Evolutionary conservation across 92 coral and sea anemone genomes (phyloP).

Genomic region (Pocillopora grandis): DNA sequence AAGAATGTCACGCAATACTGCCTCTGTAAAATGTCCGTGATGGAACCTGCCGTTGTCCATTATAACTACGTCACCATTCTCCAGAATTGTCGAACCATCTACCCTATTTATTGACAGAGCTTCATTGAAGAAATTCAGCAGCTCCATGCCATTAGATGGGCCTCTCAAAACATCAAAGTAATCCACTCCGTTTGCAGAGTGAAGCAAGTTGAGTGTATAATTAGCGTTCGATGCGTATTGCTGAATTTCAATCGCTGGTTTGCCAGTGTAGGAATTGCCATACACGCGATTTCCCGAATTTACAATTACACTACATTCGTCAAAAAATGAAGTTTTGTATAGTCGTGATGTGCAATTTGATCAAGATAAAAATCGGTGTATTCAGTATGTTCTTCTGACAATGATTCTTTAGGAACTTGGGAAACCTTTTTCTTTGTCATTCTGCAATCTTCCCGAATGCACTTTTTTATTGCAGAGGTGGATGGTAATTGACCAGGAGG

Average conservation of each 20-base stretch:
- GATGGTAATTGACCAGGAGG: slow-evolving; percentile 40
- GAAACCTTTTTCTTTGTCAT: slow-evolving; percentile 40
- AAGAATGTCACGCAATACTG: slow-evolving; percentile 35
- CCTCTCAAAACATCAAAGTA: slow-evolving; percentile 35
- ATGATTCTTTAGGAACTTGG: slow-evolving; percentile 29
- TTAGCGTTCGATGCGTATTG: slow-evolving; percentile 12
- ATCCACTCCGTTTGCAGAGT: slow-evolving; percentile 43
- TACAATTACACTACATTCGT: slow-evolving; percentile 43
- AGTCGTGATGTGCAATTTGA: slow-evolving; percentile 1
- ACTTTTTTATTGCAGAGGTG: slow-evolving; percentile 43
- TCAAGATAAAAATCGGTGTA: slow-evolving; percentile 16
- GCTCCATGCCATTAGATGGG: slow-evolving; percentile 53
- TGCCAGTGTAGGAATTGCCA: slow-evolving; percentile 54
- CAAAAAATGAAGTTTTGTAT: slow-evolving; percentile 39
- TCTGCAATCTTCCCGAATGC: slow-evolving; percentile 43
- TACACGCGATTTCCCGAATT: slow-evolving; percentile 18
- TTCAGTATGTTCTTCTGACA: not conserved
- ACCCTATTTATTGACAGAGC: slow-evolving; percentile 25
- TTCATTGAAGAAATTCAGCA: slow-evolving; percentile 48
- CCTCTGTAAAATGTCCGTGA: slow-evolving; percentile 49
- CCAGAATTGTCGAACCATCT: slow-evolving; percentile 53
- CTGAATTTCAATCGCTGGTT: slow-evolving; percentile 51
- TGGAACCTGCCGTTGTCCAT: slow-evolving; percentile 65
- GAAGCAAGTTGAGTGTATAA: slow-evolving; percentile 10
- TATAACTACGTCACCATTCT: slow-evolving; percentile 44